These are phyloP conservation scores for Epicampocera succincta DNA, from an alignment of 2,888 invertebrate genomes.

Conservation along the genomic window DNA sequence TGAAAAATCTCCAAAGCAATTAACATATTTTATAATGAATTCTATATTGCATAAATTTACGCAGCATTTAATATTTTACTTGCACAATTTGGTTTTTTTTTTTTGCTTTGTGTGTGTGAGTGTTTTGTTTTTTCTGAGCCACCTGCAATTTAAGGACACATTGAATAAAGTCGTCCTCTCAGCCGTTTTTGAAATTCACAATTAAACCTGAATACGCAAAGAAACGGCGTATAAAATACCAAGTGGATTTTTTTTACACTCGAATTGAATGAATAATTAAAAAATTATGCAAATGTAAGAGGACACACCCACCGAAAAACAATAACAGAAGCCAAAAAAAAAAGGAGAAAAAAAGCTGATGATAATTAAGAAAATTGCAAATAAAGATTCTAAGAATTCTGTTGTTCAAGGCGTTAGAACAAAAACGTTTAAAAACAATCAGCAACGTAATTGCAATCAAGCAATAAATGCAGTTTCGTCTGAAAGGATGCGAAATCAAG, in stretches of 20 bases:
- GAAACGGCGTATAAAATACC: neutral
- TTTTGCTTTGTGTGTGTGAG: neutral
- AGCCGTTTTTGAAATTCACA: constrained; percentile 20
- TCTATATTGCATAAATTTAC: constrained; percentile 58
- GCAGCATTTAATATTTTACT: constrained; percentile 10
- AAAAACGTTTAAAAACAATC: constrained; percentile 75
- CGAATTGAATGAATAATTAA: constrained; percentile 80
- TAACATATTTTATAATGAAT: constrained; percentile 70
- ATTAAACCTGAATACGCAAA: constrained; percentile 28
- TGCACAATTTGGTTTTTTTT: neutral
- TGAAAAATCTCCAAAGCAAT: constrained; percentile 55
- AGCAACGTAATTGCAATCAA: constrained; percentile 79
- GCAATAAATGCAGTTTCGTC: constrained; percentile 63
- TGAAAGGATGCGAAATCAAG: constrained; percentile 5
- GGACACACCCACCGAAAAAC: constrained; percentile 67
- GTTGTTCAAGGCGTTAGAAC: constrained; percentile 28
- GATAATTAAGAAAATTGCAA: constrained; percentile 58
- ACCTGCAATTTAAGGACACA: constrained; percentile 58
- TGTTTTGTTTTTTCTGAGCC: constrained; percentile 10
- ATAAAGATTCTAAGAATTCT: constrained; percentile 57
- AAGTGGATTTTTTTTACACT: constrained; percentile 63
- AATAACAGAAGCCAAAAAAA: neutral
- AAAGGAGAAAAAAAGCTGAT: neutral
- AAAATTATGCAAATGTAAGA: constrained; percentile 81
- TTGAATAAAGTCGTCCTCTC: constrained; percentile 11